Evolutionary conservation across 2,113 vertebrate genomes (phyloP).

Genomic region (Gymnocephalus cernua): DNA sequence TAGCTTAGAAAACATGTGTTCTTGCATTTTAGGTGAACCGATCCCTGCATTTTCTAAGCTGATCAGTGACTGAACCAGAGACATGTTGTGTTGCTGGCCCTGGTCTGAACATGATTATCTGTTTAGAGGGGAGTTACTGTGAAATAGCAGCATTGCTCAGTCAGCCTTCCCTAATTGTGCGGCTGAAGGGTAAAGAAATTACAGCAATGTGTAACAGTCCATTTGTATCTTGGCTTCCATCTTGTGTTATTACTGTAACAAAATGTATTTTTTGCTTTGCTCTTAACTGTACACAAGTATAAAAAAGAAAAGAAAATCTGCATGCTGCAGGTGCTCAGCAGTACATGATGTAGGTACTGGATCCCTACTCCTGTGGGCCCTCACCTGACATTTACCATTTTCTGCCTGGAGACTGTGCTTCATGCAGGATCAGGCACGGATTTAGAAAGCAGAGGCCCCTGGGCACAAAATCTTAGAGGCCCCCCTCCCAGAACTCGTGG

Average conservation of each 20-base stretch:
- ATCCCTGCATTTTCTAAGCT: not conserved
- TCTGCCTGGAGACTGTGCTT: slow-evolving; percentile 53
- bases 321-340: slow-evolving; percentile 40
- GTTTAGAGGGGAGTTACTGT: slow-evolving; percentile 11
- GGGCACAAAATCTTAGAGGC: too few species aligned
- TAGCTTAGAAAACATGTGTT: not conserved
- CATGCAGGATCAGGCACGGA: slow-evolving; percentile 38
- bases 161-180: slow-evolving; percentile 24
- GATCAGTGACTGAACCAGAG: not conserved
- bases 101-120: slow-evolving; percentile 18
- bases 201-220: not conserved
- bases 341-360: slow-evolving; percentile 45
- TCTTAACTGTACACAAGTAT: slow-evolving; percentile 39
- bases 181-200: slow-evolving; percentile 56
- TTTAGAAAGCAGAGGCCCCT: too few species aligned
- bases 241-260: slow-evolving; percentile 52
- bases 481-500: too few species aligned
- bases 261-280: slow-evolving; percentile 44
- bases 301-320: slow-evolving; percentile 17
- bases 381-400: slow-evolving; percentile 72
- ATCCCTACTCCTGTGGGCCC: slow-evolving; percentile 39
- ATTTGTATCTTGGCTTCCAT: slow-evolving; percentile 38
- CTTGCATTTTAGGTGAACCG: too few species aligned
- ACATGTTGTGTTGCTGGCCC: not conserved
- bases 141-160: slow-evolving; percentile 18